These are phyloP conservation scores for Ectobius pallidus DNA, from an alignment of 2,888 invertebrate genomes.

Conservation along the genomic window DNA sequence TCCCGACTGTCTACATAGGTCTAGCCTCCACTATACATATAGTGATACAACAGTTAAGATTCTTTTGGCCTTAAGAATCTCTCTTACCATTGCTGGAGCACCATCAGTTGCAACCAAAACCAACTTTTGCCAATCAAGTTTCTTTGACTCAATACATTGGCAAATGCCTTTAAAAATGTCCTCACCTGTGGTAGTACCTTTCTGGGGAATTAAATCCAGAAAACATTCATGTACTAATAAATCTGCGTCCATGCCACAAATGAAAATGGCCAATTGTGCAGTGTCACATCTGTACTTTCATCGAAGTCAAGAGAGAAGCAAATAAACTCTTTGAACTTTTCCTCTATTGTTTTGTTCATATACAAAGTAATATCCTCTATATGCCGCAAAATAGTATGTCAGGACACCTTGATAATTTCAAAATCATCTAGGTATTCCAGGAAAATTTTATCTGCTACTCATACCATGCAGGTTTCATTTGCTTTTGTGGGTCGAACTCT, in stretches of 20 bases:
- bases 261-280: background rate
- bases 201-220: too few species aligned
- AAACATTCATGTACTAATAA: too few species aligned
- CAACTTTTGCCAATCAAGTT: too few species aligned
- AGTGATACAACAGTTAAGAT: too few species aligned
- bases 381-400: background rate
- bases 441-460: background rate
- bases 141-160: too few species aligned
- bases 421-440: background rate
- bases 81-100: too few species aligned
- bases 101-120: too few species aligned
- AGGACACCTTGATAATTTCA: background rate
- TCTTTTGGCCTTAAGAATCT: too few species aligned
- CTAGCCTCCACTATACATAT: too few species aligned
- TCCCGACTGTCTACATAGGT: too few species aligned
- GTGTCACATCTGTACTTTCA: background rate
- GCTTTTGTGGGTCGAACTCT: background rate
- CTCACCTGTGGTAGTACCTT: background rate
- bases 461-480: background rate
- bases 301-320: background rate
- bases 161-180: background rate
- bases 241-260: background rate
- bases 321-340: background rate
- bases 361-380: too few species aligned
- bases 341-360: background rate